Evolutionary conservation across 2,888 invertebrate species (phyloP).

Genomic region (Nudaria mundana): DNA sequence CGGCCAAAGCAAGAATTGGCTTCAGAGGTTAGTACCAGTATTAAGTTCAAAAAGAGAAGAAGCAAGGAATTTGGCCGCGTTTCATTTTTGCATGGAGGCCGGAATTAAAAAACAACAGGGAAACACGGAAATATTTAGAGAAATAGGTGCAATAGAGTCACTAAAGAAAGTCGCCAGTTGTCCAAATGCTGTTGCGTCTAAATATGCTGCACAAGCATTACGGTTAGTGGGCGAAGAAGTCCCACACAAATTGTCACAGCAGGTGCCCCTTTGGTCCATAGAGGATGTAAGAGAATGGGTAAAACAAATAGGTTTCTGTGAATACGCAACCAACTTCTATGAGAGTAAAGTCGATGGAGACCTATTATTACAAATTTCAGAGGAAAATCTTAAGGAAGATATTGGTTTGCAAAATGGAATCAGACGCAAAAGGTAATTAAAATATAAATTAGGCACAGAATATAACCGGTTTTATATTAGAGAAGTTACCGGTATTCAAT

Average conservation of each 20-base stretch:
- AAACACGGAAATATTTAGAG: conserved; percentile 93
- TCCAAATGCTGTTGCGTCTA: conserved; percentile 98
- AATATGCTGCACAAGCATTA: conserved; percentile 96
- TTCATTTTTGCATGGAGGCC: conserved; percentile 99
- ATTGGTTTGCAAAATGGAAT: conserved; percentile 97
- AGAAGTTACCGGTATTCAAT: too few relatives aligned
- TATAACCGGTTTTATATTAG: too few relatives aligned
- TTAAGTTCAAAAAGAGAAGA: conserved; percentile 97
- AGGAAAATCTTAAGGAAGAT: conserved; percentile 95
- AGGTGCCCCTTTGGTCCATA: conserved; percentile 98
- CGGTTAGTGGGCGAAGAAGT: conserved; percentile 97
- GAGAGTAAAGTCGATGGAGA: conserved; percentile 98
- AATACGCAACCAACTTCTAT: conserved; percentile 91
- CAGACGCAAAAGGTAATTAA: conserved; percentile 89
- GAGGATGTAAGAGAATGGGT: conserved; percentile 99
- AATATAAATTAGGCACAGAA: too few relatives aligned
- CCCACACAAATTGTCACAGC: conserved; percentile 98
- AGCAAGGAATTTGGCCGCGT: conserved; percentile 97
- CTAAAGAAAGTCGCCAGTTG: conserved; percentile 98
- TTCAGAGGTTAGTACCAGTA: conserved; percentile 95
- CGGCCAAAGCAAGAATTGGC: conserved; percentile 97
- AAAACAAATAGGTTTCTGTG: conserved; percentile 96
- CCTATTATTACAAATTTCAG: conserved; percentile 93
- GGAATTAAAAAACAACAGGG: conserved; percentile 97
- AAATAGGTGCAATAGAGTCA: conserved; percentile 97